Conservation (phyloP, 2,888 invertebrate genomes). For the Leptinotarsa haldemani region DNA sequence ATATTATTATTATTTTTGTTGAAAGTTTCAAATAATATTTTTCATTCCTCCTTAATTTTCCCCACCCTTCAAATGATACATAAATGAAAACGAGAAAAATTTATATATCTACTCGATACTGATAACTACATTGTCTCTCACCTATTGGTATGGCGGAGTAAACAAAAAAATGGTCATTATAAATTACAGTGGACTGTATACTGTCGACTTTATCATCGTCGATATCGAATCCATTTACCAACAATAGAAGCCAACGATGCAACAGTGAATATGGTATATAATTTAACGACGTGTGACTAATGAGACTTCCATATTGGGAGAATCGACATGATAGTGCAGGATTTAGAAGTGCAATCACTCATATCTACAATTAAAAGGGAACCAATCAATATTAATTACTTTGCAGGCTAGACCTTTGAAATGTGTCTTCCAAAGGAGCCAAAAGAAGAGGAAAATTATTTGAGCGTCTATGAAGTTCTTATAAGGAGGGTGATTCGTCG, state of each 20-base stretch:
- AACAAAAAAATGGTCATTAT: not conserved
- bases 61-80: too few relatives aligned
- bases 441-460: not conserved
- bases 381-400: constrained; percentile 25
- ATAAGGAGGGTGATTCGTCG: not conserved
- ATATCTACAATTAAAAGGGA: constrained; percentile 28
- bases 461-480: not conserved
- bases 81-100: too few relatives aligned
- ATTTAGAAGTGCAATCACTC: constrained; percentile 28
- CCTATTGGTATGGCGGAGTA: not conserved
- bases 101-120: too few relatives aligned
- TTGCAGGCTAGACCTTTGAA: constrained; percentile 3
- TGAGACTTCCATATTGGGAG: constrained; percentile 33
- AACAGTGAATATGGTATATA: constrained; percentile 27
- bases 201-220: constrained; percentile 4
- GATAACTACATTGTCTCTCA: not conserved
- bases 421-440: not conserved
- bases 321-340: constrained; percentile 24
- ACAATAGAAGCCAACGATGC: constrained; percentile 13
- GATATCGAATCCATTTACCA: constrained; percentile 5
- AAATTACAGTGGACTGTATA: not conserved
- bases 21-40: too few relatives aligned
- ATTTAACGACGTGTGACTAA: constrained; percentile 32
- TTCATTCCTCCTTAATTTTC: too few relatives aligned
- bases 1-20: too few relatives aligned